Conservation (phyloP, 2,797 vertebrate genomes). For the Eulemur coronatus region DNA sequence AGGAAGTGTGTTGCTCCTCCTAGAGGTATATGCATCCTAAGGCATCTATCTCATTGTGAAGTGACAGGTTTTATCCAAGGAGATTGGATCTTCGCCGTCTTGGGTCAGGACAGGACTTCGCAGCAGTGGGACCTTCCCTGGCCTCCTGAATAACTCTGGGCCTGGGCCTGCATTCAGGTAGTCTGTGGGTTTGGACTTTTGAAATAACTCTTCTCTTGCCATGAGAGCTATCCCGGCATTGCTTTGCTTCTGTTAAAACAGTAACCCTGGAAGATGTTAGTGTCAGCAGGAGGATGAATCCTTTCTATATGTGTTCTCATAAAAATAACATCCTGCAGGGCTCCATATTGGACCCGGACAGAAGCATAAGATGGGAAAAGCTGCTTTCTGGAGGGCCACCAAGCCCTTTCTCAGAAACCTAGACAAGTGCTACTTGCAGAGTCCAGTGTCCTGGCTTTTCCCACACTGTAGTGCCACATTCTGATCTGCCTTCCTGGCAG, state of each 20-base stretch:
- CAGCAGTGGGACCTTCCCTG: not conserved
- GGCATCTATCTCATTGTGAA: not conserved
- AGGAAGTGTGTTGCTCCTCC: not conserved
- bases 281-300: not conserved
- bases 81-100: not conserved
- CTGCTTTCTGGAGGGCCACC: not conserved
- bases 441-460: not conserved
- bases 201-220: not conserved
- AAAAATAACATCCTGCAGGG: constrained; percentile 17
- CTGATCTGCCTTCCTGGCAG: not conserved
- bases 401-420: not conserved
- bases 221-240: not conserved
- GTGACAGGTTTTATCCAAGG: not conserved
- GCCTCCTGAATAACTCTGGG: constrained; percentile 11
- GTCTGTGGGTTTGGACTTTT: not conserved
- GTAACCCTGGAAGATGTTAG: not conserved
- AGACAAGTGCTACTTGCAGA: not conserved
- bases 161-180: not conserved
- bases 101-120: not conserved
- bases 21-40: not conserved
- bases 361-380: not conserved
- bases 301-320: not conserved
- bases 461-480: not conserved
- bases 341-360: not conserved
- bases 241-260: constrained; percentile 22